Conservation (phyloP, 2,888 invertebrate species). For the Erpobdella octoculata region DNA sequence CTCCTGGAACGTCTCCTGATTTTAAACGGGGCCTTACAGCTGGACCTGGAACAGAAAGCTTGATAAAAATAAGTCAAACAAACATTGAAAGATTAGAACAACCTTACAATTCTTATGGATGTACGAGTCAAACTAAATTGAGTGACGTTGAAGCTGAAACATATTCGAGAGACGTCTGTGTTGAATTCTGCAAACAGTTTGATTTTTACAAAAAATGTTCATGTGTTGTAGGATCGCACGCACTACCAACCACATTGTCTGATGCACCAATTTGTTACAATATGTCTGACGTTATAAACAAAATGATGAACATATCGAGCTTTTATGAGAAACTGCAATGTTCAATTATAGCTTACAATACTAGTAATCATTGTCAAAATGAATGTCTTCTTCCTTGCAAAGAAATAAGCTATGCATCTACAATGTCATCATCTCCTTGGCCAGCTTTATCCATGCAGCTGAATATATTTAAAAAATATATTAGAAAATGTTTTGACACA, state of each 20-base stretch:
- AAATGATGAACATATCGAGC: not conserved
- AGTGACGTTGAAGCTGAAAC: not conserved
- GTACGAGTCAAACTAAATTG: not conserved
- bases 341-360: too few relatives aligned
- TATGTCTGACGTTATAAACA: not conserved
- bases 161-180: conserved; percentile 10
- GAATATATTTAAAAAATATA: conserved; percentile 1
- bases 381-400: conserved; percentile 4
- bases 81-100: not conserved
- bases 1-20: conserved; percentile 8
- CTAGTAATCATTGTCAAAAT: not conserved
- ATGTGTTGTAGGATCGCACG: not conserved
- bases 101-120: conserved; percentile 7
- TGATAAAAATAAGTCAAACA: not conserved
- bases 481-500: not conserved
- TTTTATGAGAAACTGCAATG: too few relatives aligned
- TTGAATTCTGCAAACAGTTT: conserved; percentile 4
- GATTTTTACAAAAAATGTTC: not conserved
- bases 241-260: not conserved
- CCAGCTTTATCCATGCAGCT: not conserved
- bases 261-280: not conserved
- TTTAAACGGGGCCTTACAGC: conserved; percentile 16
- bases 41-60: conserved; percentile 20
- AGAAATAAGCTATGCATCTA: not conserved
- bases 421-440: conserved; percentile 14